Base-by-base conservation (phyloP, 1,140 invertebrate genomes). In the Sycophila sp. region DNA sequence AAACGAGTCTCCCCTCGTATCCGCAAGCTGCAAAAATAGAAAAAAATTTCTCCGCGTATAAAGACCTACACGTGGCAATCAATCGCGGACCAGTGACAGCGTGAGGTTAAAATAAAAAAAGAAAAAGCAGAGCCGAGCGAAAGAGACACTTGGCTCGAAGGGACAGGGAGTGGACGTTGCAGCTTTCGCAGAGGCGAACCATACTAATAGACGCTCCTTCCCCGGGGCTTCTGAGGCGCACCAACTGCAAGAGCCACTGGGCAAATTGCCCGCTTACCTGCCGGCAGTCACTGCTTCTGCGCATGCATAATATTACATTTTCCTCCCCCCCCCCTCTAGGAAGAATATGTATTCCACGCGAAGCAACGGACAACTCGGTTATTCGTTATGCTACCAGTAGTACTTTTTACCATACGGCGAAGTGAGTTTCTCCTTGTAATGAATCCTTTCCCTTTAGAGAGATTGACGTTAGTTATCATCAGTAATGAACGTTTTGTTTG, bases 101-200 rank as follows among this genome's bases (percentile, higher is more conserved):
- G 55, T n/a, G 26, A 17, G n/a, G n/a, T n/a, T n/a, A 56, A 51
- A 67, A n/a, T 6, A 34, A 56, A 45, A 28, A 26, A 36, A 42
- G 24, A 67, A n/a, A 26, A 24, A 45, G 42, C n/a, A 22, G 45
- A 7, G 42, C 62, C n/a, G n/a, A 64, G 19, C 17, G 2, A n/a
- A n/a, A 36, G 55, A 19, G 53, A 58, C 47, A 66, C 42, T 45
- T 63, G 24, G 55, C 64, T 69, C 64, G 56, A 51, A 40, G 30
- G 69, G 32, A 34, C 11, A 32, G 56, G 22, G n/a, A n/a, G n/a
- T n/a, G n/a, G n/a, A n/a, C n/a, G n/a, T n/a, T n/a, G 26, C 32
- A 26, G 34, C 32, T 49, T 65, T 73, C 53, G 73, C 60, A 53
- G 64, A 65, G 62, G 64, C 40, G 4, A 13, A n/a, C 60, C 42